Conservation (phyloP, 2,113 vertebrate genomes). For the Pholis gunnellus region DNA sequence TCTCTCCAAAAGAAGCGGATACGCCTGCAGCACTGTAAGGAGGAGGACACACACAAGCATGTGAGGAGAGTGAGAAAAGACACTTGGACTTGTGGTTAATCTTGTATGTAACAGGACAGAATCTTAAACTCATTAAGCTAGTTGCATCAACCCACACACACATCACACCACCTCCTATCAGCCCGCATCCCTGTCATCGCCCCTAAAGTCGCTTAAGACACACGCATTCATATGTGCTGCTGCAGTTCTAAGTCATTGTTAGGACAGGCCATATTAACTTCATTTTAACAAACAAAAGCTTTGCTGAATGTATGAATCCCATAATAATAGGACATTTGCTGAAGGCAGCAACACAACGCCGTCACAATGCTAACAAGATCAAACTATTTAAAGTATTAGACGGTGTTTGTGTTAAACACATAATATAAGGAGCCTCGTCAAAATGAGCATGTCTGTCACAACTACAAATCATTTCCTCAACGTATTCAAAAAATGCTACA, state of each 20-base stretch:
- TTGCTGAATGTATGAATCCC: not conserved
- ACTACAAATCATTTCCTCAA: not conserved
- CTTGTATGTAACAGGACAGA: constrained; percentile 41
- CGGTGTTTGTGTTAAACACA: not conserved
- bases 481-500: not conserved
- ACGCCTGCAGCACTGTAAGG: constrained; percentile 93
- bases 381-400: not conserved
- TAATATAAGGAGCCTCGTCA: not conserved
- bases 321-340: not conserved
- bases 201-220: constrained; percentile 4
- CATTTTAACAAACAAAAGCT: not conserved
- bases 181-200: not conserved
- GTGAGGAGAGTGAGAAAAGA: constrained; percentile 29
- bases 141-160: constrained; percentile 1
- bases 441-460: not conserved
- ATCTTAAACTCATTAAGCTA: constrained; percentile 51
- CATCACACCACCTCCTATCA: not conserved
- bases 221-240: not conserved
- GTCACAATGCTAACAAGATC: not conserved
- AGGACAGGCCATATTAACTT: constrained; percentile 21
- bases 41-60: constrained; percentile 51
- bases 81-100: constrained; percentile 45
- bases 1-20: constrained; percentile 98
- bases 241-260: constrained; percentile 24
- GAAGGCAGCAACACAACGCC: not conserved